Conservation (phyloP, 1,140 invertebrate species). For the Latrodectus geometricus region DNA sequence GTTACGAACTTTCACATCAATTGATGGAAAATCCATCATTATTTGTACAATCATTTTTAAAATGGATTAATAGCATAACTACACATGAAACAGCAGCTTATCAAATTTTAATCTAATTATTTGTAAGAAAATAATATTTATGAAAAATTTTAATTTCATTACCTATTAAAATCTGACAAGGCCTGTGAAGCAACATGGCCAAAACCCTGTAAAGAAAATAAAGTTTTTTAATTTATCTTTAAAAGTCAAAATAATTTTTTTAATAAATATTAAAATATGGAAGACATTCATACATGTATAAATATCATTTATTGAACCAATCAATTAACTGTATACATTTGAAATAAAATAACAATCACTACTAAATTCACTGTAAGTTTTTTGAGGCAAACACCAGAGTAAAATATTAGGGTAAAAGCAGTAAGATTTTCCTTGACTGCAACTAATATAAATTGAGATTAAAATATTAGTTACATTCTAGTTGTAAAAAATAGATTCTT, state of each 20-base stretch:
- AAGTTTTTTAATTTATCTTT: slow-evolving; percentile 10
- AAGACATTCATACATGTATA: not conserved
- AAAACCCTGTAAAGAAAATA: slow-evolving; percentile 72
- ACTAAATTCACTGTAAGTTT: not conserved
- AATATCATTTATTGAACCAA: not conserved
- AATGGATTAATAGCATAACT: not conserved
- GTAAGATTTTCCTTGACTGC: too few relatives aligned
- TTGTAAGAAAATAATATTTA: not conserved
- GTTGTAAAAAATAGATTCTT: too few relatives aligned
- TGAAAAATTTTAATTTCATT: slow-evolving; percentile 70
- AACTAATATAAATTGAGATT: too few relatives aligned
- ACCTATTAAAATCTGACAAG: slow-evolving; percentile 81
- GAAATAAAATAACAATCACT: not conserved
- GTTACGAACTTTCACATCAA: too few relatives aligned
- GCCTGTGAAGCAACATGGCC: slow-evolving; percentile 69
- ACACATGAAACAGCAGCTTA: not conserved
- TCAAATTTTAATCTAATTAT: not conserved
- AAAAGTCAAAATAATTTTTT: not conserved
- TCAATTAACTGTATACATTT: not conserved
- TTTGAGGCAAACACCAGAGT: not conserved
- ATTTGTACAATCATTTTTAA: not conserved
- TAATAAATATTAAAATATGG: slow-evolving; percentile 8
- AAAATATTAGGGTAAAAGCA: not conserved
- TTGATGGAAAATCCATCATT: too few relatives aligned
- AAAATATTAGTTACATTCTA: too few relatives aligned